Base-by-base conservation (phyloP, 2,888 invertebrate genomes). In the Acrobasis repandana region DNA sequence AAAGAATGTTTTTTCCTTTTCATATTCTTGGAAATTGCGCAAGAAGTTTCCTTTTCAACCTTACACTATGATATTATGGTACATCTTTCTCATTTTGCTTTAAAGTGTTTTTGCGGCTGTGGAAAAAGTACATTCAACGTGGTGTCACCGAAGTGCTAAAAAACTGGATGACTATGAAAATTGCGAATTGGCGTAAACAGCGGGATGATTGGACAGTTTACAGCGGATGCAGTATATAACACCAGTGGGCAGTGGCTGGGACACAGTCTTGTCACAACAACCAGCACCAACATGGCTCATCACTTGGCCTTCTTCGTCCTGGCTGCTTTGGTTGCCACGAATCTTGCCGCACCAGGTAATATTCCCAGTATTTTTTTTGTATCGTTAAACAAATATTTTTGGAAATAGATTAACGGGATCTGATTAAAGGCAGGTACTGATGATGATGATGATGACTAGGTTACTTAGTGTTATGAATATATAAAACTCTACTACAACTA, bases 311-410 rank as follows among this genome's bases (percentile, higher is more conserved):
- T 72, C 54, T 56, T 80, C 5, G 33, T 77, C 46, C 61, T 82
- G 18, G 66, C 69, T 38, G 65, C 69, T 9, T 56, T 82, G 54
- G 56, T 75, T 2, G 73, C 69, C 43, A 64, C 69, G 62, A 73
- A 77, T 58, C 60, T 75, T 2, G 83, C 82, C 9, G 82, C 80
- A n/a, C 84, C 86, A 66, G 82, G 86, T 82, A 73, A 59, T 16
- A 34, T 14, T 49, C 15, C 2, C 15, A n/a, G n/a, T 28, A 11
- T 28, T 56, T n/a, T n/a, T 46, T 48, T 10, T 48, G 48, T 28
- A 28, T 28, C 28, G 28, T 28, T 20, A 28, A 2, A 28, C n/a
- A n/a, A n/a, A n/a, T n/a, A n/a, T n/a, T n/a, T n/a, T n/a, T n/a
- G n/a, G n/a, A n/a, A n/a, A n/a, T n/a, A n/a, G n/a, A n/a, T n/a